Evolutionary conservation across 2,888 invertebrate genomes (phyloP).

Genomic region (Hirtodrosophila cameraria): DNA sequence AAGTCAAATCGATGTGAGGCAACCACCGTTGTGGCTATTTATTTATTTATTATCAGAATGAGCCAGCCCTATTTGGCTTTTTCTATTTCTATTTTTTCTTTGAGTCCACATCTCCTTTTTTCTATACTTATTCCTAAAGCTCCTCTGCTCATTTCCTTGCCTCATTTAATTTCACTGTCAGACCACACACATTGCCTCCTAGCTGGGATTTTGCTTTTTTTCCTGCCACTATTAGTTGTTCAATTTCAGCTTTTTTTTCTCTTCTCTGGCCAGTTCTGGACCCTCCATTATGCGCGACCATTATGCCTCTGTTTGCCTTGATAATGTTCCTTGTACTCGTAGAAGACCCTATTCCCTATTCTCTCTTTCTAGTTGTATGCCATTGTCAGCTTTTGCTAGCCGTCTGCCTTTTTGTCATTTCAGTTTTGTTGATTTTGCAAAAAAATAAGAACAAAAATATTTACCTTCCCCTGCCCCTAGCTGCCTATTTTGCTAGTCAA

Average conservation of each 20-base stretch:
- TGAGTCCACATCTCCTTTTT: too few species aligned
- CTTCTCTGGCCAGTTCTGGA: constrained; percentile 8
- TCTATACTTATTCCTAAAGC: constrained; percentile 17
- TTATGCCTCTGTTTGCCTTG: constrained; percentile 76
- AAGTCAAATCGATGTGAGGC: constrained; percentile 49
- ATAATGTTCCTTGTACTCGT: constrained; percentile 65
- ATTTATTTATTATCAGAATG: constrained; percentile 75
- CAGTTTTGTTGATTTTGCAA: constrained; percentile 78
- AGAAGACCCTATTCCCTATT: constrained; percentile 10
- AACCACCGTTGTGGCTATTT: constrained; percentile 42
- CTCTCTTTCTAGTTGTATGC: constrained; percentile 18
- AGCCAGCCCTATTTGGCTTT: constrained; percentile 60
- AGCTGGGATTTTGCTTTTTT: constrained; percentile 23
- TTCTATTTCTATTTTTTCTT: constrained; percentile 9
- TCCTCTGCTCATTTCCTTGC: constrained; percentile 47
- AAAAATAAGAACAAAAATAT: constrained; percentile 42
- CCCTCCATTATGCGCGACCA: constrained; percentile 58
- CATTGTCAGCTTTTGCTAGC: constrained; percentile 53
- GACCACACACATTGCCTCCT: constrained; percentile 56
- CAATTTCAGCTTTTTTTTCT: constrained; percentile 32
- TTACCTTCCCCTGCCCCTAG: constrained; percentile 48
- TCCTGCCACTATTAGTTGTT: constrained; percentile 64
- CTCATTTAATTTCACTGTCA: constrained; percentile 57
- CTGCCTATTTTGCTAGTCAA: constrained; percentile 35
- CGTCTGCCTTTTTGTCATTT: constrained; percentile 74